Percentiles rank a stretch among this genome's conserved stretches.
These are phyloP conservation scores for Strix occidentalis DNA, from an alignment of 2,797 vertebrate species.

Conservation along the genomic window DNA sequence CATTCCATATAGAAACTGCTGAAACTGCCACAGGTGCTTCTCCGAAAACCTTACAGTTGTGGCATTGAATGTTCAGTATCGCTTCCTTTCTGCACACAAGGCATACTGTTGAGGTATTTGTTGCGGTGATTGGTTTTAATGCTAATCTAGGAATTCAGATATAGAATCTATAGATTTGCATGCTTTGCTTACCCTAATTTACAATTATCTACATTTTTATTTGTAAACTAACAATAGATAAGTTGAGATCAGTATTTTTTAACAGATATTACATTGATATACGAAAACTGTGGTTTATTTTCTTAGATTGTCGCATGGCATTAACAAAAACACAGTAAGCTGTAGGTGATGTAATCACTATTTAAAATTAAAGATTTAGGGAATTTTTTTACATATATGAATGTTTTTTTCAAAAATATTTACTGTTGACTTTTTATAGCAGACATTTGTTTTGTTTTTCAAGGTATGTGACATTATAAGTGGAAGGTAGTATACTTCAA, in stretches of 20 bases:
- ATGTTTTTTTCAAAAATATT: background rate
- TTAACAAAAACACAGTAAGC: conserved; percentile 75
- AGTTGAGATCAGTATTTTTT: conserved; percentile 87
- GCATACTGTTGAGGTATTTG: conserved; percentile 98
- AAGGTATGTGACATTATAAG: conserved; percentile 78
- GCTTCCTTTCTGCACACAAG: conserved; percentile 95
- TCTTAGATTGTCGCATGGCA: conserved; percentile 90
- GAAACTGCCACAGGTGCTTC: conserved; percentile 99
- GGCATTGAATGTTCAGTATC: conserved; percentile 99
- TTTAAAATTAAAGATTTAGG: conserved; percentile 39
- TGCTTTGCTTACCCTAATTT: conserved; percentile 98
- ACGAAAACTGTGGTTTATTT: conserved; percentile 73
- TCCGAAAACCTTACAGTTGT: conserved; percentile 99
- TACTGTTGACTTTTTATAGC: conserved; percentile 16
- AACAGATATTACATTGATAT: conserved; percentile 79
- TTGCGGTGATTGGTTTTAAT: conserved; percentile 98
- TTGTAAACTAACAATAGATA: conserved; percentile 98
- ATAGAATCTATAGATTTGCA: conserved; percentile 95
- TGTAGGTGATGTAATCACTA: conserved; percentile 55
- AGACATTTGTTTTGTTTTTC: conserved; percentile 51
- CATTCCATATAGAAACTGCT: conserved; percentile 99
- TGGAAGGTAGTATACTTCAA: conserved; percentile 24
- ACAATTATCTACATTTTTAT: conserved; percentile 78
- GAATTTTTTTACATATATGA: background rate
- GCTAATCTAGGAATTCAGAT: conserved; percentile 95